Evolutionary conservation across 2,888 invertebrate species (phyloP).

Genomic region (Xanthorhoe designata): DNA sequence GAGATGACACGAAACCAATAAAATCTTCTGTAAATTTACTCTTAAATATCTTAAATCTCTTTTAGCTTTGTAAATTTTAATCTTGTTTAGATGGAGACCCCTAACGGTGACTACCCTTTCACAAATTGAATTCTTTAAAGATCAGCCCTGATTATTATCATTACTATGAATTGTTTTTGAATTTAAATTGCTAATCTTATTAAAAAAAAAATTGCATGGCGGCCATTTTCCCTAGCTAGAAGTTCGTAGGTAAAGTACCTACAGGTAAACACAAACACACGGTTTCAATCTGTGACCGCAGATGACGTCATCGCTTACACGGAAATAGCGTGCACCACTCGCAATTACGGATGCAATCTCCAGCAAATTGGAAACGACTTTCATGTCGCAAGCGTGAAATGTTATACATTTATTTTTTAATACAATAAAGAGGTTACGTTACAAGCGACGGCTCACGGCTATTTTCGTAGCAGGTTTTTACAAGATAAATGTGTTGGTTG

Average conservation of each 20-base stretch:
- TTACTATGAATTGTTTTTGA: too few relatives aligned
- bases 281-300: constrained; percentile 59
- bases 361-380: constrained; percentile 38
- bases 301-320: constrained; percentile 58
- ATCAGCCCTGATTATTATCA: too few relatives aligned
- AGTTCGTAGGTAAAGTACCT: not conserved
- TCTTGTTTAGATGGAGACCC: too few relatives aligned
- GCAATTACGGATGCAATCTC: constrained; percentile 59
- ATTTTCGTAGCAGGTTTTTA: not conserved
- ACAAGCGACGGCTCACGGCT: not conserved
- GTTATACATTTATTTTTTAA: constrained; percentile 27
- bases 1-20: too few relatives aligned
- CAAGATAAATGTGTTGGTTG: not conserved
- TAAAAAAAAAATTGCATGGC: not conserved
- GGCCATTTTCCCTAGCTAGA: not conserved
- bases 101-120: too few relatives aligned
- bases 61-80: too few relatives aligned
- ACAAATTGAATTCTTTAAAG: too few relatives aligned
- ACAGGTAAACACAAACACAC: constrained; percentile 44
- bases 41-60: too few relatives aligned
- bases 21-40: too few relatives aligned
- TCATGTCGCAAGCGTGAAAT: constrained; percentile 32
- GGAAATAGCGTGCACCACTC: constrained; percentile 63
- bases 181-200: not conserved
- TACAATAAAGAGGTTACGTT: constrained; percentile 13